phyloP scores from a whole-genome alignment of 2,113 vertebrate genomes.

The Shinisaurus crocodilurus region DNA sequence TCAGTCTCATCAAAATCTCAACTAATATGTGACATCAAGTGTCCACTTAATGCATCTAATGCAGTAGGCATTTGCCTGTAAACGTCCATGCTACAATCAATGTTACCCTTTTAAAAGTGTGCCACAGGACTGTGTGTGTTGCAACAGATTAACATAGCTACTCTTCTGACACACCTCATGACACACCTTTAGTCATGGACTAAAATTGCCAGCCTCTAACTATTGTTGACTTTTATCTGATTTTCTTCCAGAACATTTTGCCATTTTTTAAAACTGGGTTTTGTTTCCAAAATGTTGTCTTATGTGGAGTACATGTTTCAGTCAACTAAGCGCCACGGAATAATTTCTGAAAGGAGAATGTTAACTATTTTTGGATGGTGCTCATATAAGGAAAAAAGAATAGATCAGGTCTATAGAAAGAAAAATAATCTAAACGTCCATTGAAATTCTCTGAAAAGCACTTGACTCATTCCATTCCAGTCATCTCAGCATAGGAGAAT shows the following conservation, averaged over 20 bases:
- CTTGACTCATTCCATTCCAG: neutral
- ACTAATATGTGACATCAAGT: neutral
- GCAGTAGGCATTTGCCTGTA: neutral
- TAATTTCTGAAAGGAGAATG: neutral
- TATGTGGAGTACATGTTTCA: neutral
- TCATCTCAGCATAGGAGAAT: neutral
- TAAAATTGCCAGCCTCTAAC: neutral
- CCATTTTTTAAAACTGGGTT: neutral
- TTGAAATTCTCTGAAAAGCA: neutral
- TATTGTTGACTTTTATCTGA: neutral
- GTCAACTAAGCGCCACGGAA: neutral
- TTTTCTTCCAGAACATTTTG: neutral
- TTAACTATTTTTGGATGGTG: neutral
- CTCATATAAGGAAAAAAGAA: neutral
- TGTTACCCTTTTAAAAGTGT: neutral
- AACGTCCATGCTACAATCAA: neutral
- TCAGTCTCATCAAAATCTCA: neutral
- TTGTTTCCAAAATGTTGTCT: neutral
- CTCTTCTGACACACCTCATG: neutral
- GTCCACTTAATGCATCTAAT: neutral
- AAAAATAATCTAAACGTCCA: neutral
- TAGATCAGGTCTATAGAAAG: neutral
- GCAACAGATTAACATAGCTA: neutral
- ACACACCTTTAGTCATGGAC: neutral
- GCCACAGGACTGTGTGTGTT: too few species aligned